These are phyloP conservation scores for Bos taurus DNA, from an alignment of 2,113 vertebrate genomes.

Conservation along the genomic window DNA sequence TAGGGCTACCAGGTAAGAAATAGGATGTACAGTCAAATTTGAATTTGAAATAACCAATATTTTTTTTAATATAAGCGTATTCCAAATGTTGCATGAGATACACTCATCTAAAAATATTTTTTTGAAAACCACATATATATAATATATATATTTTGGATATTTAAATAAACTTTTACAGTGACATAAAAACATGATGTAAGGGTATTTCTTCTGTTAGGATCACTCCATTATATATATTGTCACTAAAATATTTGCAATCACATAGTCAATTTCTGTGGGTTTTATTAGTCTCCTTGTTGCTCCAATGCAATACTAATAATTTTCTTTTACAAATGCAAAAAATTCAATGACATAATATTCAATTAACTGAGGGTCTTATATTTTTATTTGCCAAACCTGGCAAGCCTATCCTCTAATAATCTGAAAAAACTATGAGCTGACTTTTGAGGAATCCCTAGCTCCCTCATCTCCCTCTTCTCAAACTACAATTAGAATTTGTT, in stretches of 20 bases:
- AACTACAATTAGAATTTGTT: not conserved
- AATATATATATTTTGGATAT: not conserved
- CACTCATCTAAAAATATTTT: not conserved
- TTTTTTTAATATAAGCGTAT: not conserved
- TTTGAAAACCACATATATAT: not conserved
- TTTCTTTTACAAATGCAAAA: not conserved
- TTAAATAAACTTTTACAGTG: not conserved
- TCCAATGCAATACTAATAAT: not conserved
- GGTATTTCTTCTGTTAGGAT: not conserved
- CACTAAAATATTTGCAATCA: not conserved
- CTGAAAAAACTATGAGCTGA: not conserved
- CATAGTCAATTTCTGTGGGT: not conserved
- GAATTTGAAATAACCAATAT: not conserved
- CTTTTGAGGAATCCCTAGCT: not conserved
- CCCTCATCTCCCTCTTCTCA: not conserved
- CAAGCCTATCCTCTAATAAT: not conserved
- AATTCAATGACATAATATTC: not conserved
- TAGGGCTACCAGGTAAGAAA: not conserved
- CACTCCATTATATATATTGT: not conserved
- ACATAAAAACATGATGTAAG: not conserved
- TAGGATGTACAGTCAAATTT: not conserved
- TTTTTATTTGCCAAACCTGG: not conserved
- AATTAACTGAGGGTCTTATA: not conserved
- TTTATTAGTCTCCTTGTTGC: not conserved
- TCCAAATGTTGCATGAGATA: not conserved